Evolutionary conservation across 2,797 vertebrate genomes (phyloP).

Genomic region (Euphonia xanthogaster): DNA sequence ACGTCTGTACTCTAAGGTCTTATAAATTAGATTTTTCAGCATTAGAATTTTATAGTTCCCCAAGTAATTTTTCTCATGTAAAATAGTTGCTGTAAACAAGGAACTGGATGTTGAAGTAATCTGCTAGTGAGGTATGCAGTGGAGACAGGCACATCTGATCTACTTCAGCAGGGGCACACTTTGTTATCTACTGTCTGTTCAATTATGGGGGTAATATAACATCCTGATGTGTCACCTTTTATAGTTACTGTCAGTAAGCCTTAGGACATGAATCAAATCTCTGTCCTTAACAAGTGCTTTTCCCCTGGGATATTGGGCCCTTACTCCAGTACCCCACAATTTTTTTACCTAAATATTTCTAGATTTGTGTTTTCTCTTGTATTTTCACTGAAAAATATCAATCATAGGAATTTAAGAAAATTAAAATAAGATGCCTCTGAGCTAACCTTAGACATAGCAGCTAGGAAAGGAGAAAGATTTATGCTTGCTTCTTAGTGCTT

Average conservation of each 20-base stretch:
- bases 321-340: accelerated
- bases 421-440: neutral
- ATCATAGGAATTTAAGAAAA: neutral
- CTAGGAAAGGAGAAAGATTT: neutral
- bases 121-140: neutral
- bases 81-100: neutral
- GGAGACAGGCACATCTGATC: neutral
- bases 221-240: neutral
- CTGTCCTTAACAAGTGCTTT: neutral
- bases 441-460: neutral
- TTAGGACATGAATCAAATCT: neutral
- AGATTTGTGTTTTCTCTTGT: neutral
- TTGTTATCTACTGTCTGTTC: neutral
- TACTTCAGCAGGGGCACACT: neutral
- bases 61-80: neutral
- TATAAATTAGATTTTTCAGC: slow-evolving; percentile 14
- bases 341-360: neutral
- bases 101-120: neutral
- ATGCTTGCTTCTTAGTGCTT: neutral
- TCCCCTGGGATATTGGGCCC: neutral
- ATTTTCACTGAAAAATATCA: neutral
- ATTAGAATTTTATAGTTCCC: neutral
- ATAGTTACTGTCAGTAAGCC: neutral
- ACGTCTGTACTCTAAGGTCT: neutral
- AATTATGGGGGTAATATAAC: neutral